Conservation (phyloP, 2,888 invertebrate genomes). For the Tenthredo notha region DNA sequence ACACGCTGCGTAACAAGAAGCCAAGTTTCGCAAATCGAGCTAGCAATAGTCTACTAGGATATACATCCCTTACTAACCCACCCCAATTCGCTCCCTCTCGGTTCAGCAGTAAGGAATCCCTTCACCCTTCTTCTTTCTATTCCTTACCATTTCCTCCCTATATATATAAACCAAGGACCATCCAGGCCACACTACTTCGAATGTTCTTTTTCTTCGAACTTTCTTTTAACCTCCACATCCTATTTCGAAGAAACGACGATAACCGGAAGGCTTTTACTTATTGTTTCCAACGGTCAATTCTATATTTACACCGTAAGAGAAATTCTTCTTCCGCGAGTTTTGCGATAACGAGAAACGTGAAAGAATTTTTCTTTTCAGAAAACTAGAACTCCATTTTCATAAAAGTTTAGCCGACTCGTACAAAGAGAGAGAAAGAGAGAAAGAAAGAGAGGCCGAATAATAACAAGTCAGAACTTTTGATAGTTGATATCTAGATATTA, state of each 20-base stretch:
- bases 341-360: slow-evolving; percentile 29
- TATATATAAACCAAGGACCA: background rate
- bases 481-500: background rate
- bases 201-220: slow-evolving; percentile 23
- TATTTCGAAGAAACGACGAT: slow-evolving; percentile 40
- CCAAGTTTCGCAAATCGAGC: slow-evolving; percentile 46
- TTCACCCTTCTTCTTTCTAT: background rate
- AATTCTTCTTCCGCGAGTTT: background rate
- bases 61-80: slow-evolving; percentile 19
- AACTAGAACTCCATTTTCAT: background rate
- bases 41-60: slow-evolving; percentile 10
- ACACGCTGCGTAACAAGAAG: slow-evolving; percentile 42
- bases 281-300: slow-evolving; percentile 34
- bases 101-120: background rate
- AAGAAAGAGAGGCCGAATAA: background rate
- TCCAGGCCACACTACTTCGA: slow-evolving; percentile 18
- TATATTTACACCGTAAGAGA: background rate
- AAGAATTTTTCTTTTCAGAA: slow-evolving; percentile 3
- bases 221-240: background rate
- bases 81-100: slow-evolving; percentile 8
- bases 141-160: background rate
- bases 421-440: background rate
- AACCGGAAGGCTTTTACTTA: slow-evolving; percentile 57
- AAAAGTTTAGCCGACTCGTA: background rate
- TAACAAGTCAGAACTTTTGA: slow-evolving; percentile 6